Evolutionary conservation across 2,113 vertebrate species (phyloP), one percentile per base, ranked within the genome.

Genomic region (Pipa parva): DNA sequence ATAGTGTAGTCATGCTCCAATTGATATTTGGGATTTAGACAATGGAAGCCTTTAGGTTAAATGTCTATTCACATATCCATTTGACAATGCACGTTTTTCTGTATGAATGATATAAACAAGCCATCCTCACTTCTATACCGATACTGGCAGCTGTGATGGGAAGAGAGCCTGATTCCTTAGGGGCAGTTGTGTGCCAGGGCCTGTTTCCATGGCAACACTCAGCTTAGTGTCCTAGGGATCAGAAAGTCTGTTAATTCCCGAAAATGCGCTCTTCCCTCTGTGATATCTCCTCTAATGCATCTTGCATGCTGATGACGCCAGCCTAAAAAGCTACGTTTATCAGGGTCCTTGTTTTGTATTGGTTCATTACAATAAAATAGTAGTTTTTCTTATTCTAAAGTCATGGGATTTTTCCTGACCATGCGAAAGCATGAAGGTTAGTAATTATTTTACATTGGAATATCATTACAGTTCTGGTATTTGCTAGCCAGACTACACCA

Each of bases 161-260:
- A 27, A 39, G 46, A 60, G 57, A 25, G 22, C 26, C 29, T 11
- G 57, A 61, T 68, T 70, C 66, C 57, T 70, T 42, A 31, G 66
- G 66, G 66, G 48, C 66, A 52, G 33, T 61, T 70, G 13, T 54
- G 48, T 61, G 66, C 57, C 66, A 61, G 57, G 57, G 66, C 39
- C 58, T 45, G 66, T 70, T 70, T 61, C 66, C 58, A 70, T 70
- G 49, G 66, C 25, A 54, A 70, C 42, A 18, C 33, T 54, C 13
- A 27, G 58, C 58, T 70, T 70, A 54, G 48, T 70, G 58, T 59
- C 58, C 66, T 45, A 27, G 27, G 66, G 66, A 70, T 31, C 66
- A 54, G 57, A 51, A 61, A 70, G 66, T 54, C 48, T 54, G 51
- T 37, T 61, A 28, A 21, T 58, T 59, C 46, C 58, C 33, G 17